Conservation (phyloP, 2,888 invertebrate species). For the Pocota personata region DNA sequence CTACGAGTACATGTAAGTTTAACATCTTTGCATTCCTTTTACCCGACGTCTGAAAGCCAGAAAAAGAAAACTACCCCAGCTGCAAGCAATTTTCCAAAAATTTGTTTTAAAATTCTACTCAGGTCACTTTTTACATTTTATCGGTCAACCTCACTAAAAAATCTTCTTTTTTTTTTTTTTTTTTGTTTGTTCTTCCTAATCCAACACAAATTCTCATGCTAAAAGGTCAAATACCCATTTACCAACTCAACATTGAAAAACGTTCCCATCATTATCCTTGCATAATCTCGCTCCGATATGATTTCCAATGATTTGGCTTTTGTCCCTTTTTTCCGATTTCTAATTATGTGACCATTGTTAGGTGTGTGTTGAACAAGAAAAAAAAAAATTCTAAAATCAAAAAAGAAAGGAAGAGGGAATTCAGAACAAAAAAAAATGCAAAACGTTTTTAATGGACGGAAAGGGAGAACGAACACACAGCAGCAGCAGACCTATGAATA, state of each 20-base stretch:
- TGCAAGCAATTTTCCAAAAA: not conserved
- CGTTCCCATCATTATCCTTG: conserved; percentile 69
- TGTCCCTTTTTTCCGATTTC: conserved; percentile 47
- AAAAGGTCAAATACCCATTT: conserved; percentile 64
- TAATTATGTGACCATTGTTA: conserved; percentile 71
- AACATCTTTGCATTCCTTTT: not conserved
- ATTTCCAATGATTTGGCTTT: conserved; percentile 63
- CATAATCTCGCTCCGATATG: conserved; percentile 65
- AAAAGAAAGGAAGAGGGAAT: not conserved
- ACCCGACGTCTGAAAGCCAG: not conserved
- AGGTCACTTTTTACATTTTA: not conserved
- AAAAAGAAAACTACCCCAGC: not conserved
- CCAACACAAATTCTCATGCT: conserved; percentile 47
- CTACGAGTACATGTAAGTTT: no score
- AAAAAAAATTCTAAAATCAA: not conserved
- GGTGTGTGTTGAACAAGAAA: not conserved
- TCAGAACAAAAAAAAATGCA: conserved; percentile 53
- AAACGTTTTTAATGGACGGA: conserved; percentile 53
- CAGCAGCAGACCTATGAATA: conserved; percentile 38
- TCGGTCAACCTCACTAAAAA: not conserved
- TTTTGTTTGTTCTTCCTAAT: no score
- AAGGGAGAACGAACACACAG: conserved; percentile 1
- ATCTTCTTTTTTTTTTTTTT: not conserved
- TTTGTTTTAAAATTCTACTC: not conserved
- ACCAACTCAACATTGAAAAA: conserved; percentile 19